Evolutionary conservation across 2,113 vertebrate species (phyloP).

Genomic region (Phyllopteryx taeniolatus): DNA sequence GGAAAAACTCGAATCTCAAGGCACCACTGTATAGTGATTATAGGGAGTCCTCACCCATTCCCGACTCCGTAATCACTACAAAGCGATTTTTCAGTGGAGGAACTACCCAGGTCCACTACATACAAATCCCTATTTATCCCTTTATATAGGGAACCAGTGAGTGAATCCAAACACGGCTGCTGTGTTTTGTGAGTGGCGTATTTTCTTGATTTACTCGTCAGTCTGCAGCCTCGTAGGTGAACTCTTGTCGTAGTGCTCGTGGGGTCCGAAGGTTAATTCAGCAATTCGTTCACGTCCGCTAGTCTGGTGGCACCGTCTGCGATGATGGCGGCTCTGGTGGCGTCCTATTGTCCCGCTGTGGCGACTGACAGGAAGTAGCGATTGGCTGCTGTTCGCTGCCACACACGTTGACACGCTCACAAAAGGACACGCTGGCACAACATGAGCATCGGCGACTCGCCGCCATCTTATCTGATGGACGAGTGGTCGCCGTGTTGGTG

Average conservation of each 20-base stretch:
- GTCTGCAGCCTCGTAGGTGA: not conserved
- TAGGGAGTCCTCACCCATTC: too few species aligned
- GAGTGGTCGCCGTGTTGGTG: not conserved
- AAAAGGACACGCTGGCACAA: conserved; percentile 24
- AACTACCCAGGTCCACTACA: too few species aligned
- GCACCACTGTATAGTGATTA: too few species aligned
- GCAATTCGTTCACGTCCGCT: conserved; percentile 35
- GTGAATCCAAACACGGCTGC: not conserved
- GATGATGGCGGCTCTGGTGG: not conserved
- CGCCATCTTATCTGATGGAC: conserved; percentile 46
- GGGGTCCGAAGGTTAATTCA: conserved; percentile 30
- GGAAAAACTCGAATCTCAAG: too few species aligned
- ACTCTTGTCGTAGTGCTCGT: not conserved
- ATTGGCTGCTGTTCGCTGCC: conserved; percentile 51
- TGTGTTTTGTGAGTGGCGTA: not conserved
- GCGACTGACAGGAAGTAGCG: conserved; percentile 45
- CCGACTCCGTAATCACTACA: too few species aligned
- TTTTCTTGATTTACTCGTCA: not conserved
- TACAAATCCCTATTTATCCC: too few species aligned
- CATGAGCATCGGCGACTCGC: conserved; percentile 7
- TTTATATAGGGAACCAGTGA: too few species aligned
- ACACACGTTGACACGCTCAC: conserved; percentile 49
- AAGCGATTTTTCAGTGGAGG: too few species aligned
- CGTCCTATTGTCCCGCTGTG: conserved; percentile 53
- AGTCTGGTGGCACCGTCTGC: conserved; percentile 19